phyloP scores from a whole-genome alignment of 2,888 invertebrate genomes.

The Deilephila elpenor region DNA sequence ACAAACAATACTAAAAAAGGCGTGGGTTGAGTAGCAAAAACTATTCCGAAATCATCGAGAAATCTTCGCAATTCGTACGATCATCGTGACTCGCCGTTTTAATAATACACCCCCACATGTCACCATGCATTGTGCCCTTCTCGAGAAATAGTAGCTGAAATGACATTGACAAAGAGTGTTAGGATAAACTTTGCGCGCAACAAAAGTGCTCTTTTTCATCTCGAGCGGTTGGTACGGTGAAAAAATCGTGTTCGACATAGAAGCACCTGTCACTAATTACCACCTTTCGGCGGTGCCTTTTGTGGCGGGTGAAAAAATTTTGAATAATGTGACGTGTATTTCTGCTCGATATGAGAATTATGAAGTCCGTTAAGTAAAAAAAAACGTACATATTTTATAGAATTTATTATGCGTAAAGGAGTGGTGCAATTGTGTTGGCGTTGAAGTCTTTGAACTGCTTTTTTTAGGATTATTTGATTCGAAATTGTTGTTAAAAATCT shows the following conservation, averaged over 20 bases:
- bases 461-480: too few species aligned
- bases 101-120: conserved; percentile 65
- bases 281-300: conserved; percentile 80
- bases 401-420: conserved; percentile 11
- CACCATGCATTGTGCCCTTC: conserved; percentile 73
- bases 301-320: conserved; percentile 58
- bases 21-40: conserved; percentile 62
- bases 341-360: conserved; percentile 25
- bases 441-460: background rate
- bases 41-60: conserved; percentile 52
- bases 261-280: conserved; percentile 83
- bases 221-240: conserved; percentile 46
- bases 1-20: conserved; percentile 60
- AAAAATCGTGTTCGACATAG: conserved; percentile 65
- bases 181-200: conserved; percentile 70
- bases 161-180: conserved; percentile 80
- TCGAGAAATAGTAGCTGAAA: conserved; percentile 75
- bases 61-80: conserved; percentile 59
- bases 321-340: conserved; percentile 30
- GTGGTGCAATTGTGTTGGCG: background rate
- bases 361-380: conserved; percentile 16
- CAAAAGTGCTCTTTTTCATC: conserved; percentile 58
- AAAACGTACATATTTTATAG: conserved; percentile 14
- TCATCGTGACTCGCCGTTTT: conserved; percentile 72
- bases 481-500: too few species aligned